A percentile compares a stretch with the other conserved stretches of the same genome.
Conservation (phyloP, 2,888 invertebrate species). For the Callyntrura guangdongensis region DNA sequence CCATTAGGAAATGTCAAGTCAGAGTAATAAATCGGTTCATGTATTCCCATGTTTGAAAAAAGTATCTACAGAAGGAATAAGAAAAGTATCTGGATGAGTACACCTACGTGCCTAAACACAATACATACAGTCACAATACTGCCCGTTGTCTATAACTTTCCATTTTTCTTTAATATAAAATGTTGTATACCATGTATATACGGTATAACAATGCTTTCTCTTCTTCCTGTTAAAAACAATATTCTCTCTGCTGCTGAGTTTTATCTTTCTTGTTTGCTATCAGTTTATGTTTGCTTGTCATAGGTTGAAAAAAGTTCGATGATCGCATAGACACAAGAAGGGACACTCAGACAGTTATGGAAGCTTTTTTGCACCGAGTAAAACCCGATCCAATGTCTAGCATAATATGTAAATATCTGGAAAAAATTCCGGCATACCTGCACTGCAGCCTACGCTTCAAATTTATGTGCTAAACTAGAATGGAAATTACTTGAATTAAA, state of each 20-base stretch:
- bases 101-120: neutral
- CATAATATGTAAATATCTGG: too few relatives aligned
- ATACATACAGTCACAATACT: neutral
- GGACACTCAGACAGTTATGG: neutral
- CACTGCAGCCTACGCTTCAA: too few relatives aligned
- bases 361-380: too few relatives aligned
- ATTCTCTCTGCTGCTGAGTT: conserved; percentile 2
- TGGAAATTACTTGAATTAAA: too few relatives aligned
- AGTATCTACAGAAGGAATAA: conserved; percentile 56
- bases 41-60: conserved; percentile 80
- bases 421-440: too few relatives aligned
- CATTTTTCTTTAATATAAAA: too few relatives aligned
- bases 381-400: too few relatives aligned
- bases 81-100: conserved; percentile 59
- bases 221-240: neutral
- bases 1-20: conserved; percentile 84
- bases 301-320: conserved; percentile 53
- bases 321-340: conserved; percentile 17
- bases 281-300: conserved; percentile 24
- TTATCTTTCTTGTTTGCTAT: conserved; percentile 45
- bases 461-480: too few relatives aligned
- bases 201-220: neutral
- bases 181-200: too few relatives aligned
- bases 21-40: conserved; percentile 83
- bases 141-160: neutral